Evolutionary conservation across 2,888 invertebrate genomes (phyloP), one percentile per base, ranked within the genome.

Genomic region (Alentia gelatinosa): DNA sequence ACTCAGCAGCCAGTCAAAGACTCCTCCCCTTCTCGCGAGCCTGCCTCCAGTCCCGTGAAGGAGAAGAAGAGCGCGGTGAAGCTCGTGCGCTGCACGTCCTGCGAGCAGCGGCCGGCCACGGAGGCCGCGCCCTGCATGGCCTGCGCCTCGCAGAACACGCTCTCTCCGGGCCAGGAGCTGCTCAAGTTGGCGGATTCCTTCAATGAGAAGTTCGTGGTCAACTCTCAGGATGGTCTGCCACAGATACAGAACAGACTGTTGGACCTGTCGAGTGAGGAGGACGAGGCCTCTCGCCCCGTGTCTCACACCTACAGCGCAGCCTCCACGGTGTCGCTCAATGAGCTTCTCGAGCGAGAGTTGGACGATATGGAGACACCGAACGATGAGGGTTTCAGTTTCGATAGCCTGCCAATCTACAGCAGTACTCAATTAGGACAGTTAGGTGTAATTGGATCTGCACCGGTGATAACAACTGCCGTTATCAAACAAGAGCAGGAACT

Each of bases 241-340:
- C 50, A 33, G 30, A 74, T 92, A 26, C 83, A 47, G 30, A 30
- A 35, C 7, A 26, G 42, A 12, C 23, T 47, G 3, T 15, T n/a
- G 0, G 90, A 89, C 30, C 33, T 35, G 4, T 42, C 42, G 4
- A 50, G 33, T 37, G 84, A 83, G n/a, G 90, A 90, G 15, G 88
- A 37, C n/a, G 39, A 42, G 9, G 7, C 37, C 0, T 75, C 75
- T 3, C 15, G 90, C 47, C 94, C 94, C 30, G 92, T 94, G 84
- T 94, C 94, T 4, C 89, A 94, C 50, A 93, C 94, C 56, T 94
- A 93, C 90, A 94, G 95, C 92, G 93, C 93, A 15, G 94, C 94
- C 23, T 95, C 95, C 0, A 94, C 95, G 1, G 94, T 95, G 33
- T 95, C 95, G 5, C 92, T 95, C 9, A 95, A 94, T 90, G 95